phyloP scores from a whole-genome alignment of 2,113 vertebrate species.

The Loxodonta africana region DNA sequence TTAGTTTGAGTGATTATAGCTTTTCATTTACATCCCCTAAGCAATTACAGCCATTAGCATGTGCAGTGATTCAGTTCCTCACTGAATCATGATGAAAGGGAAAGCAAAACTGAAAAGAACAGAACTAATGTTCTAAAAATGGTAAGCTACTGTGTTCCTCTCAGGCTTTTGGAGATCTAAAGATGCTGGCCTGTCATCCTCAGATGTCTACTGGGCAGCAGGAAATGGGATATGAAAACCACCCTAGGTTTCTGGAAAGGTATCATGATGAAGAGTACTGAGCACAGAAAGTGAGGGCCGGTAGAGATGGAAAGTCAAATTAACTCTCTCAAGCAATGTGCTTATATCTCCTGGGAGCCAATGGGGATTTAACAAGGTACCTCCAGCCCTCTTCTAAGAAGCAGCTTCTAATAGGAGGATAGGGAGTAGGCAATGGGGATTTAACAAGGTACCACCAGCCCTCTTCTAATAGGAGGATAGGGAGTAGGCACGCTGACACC shows the following conservation, averaged over 20 bases:
- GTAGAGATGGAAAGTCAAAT: background rate
- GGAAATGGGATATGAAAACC: background rate
- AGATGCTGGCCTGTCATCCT: background rate
- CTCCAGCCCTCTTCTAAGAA: background rate
- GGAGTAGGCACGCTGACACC: no score
- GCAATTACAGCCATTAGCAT: constrained; percentile 41
- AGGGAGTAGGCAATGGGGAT: background rate
- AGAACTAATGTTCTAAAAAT: constrained; percentile 33
- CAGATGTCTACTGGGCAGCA: background rate
- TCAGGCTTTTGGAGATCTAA: background rate
- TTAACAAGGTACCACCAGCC: background rate
- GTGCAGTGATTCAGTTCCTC: constrained; percentile 33
- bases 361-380: background rate
- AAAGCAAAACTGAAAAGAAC: constrained; percentile 10
- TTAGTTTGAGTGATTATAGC: constrained; percentile 56
- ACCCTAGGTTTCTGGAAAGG: background rate
- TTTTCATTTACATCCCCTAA: constrained; percentile 56
- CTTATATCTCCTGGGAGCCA: background rate
- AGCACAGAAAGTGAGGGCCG: background rate
- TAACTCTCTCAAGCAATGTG: background rate
- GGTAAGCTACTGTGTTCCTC: background rate
- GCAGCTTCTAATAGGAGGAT: background rate
- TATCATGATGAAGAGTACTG: background rate
- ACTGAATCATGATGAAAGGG: constrained; percentile 19
- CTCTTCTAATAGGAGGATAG: background rate